Percentiles rank a stretch among this genome's conserved stretches.
Conservation (phyloP, 2,888 invertebrate genomes). For the Cephus sareptanus region DNA sequence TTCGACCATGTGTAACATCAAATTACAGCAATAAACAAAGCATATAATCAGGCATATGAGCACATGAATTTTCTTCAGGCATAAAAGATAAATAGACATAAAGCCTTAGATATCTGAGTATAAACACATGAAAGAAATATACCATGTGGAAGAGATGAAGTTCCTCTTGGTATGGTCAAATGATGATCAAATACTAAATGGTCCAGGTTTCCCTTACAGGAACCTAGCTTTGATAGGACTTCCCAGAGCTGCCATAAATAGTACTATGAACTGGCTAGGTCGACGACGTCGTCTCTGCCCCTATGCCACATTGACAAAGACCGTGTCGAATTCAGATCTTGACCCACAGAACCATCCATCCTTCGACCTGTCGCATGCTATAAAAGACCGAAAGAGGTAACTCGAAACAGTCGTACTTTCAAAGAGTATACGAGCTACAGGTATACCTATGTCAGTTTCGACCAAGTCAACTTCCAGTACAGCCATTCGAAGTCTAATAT, state of each 20-base stretch:
- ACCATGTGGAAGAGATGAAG: background rate
- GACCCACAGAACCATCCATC: background rate
- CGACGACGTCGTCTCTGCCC: background rate
- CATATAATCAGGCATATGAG: too few relatives aligned
- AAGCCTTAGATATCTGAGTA: too few relatives aligned
- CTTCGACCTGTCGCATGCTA: background rate
- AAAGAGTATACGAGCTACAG: constrained; percentile 5
- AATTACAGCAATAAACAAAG: background rate
- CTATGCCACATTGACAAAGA: background rate
- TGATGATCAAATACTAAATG: background rate
- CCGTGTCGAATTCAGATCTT: background rate
- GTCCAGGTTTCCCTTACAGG: background rate
- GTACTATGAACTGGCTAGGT: background rate
- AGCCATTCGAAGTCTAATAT: constrained; percentile 45
- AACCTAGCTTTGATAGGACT: background rate
- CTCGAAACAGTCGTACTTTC: background rate
- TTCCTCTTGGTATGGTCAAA: background rate
- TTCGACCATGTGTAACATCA: background rate
- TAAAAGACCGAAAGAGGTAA: background rate
- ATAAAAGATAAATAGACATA: too few relatives aligned
- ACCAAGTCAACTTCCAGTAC: constrained; percentile 41
- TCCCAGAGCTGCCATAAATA: background rate
- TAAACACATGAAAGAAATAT: background rate
- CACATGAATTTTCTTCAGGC: too few relatives aligned
- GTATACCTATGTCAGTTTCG: constrained; percentile 13